Conservation (phyloP, 2,113 vertebrate genomes). For the Tinamus guttatus region DNA sequence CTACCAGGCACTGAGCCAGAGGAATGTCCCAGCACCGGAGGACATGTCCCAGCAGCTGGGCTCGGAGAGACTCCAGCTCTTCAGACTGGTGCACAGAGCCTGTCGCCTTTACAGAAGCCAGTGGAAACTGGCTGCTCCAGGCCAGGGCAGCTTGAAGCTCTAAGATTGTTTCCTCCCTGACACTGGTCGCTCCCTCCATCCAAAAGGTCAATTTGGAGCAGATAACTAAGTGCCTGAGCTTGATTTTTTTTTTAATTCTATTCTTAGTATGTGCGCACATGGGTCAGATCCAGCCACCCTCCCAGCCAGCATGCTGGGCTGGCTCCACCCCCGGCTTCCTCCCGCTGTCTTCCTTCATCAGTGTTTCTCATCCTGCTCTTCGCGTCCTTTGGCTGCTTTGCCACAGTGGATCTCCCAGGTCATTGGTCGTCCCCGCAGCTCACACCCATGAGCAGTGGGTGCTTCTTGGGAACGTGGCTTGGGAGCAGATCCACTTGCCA, state of each 20-base stretch:
- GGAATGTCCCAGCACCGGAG: neutral
- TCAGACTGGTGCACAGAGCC: rapidly evolving
- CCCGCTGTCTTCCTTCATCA: neutral
- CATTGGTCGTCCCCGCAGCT: no score
- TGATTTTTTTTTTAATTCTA: no score
- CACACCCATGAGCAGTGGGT: no score
- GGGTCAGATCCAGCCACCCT: neutral
- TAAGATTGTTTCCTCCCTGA: neutral
- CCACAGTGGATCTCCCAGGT: no score
- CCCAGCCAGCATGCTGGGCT: rapidly evolving
- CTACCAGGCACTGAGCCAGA: rapidly evolving
- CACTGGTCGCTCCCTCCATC: neutral
- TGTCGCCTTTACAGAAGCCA: neutral
- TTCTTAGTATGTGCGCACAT: rapidly evolving
- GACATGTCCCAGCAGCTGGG: neutral
- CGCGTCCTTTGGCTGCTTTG: neutral
- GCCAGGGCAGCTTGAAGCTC: no score
- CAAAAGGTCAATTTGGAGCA: neutral
- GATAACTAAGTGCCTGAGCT: neutral
- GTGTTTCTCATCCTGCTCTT: neutral
- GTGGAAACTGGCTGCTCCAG: neutral
- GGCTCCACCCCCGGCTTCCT: rapidly evolving
- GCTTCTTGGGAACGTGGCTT: no score
- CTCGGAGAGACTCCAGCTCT: neutral
- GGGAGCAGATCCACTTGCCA: no score